Conservation (phyloP, 2,888 invertebrate genomes). For the Ernsta delagoae region DNA sequence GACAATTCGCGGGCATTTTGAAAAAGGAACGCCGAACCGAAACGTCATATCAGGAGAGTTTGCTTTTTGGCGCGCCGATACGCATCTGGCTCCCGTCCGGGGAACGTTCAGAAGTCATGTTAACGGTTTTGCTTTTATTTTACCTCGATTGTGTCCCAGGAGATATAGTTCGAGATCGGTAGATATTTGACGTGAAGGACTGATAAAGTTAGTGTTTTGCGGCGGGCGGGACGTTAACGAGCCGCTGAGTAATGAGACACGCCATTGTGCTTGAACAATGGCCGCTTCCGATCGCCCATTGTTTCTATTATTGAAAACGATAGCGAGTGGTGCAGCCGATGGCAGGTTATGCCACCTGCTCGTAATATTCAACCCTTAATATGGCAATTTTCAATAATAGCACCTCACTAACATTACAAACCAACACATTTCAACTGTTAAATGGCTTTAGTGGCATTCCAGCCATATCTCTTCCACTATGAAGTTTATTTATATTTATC, state of each 20-base stretch:
- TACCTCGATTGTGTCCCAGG: slow-evolving; percentile 72
- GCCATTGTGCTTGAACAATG: slow-evolving; percentile 81
- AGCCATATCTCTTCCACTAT: background rate
- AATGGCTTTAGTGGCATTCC: slow-evolving; percentile 15
- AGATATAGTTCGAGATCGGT: slow-evolving; percentile 76
- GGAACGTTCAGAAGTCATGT: slow-evolving; percentile 65
- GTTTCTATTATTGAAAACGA: slow-evolving; percentile 78
- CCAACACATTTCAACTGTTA: slow-evolving; percentile 3
- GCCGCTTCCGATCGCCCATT: slow-evolving; percentile 69
- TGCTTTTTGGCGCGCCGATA: slow-evolving; percentile 76
- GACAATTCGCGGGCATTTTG: slow-evolving; percentile 80
- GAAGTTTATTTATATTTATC: background rate
- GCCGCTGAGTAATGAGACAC: slow-evolving; percentile 80
- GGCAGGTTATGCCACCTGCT: slow-evolving; percentile 45
- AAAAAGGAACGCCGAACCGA: slow-evolving; percentile 78
- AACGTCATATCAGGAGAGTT: slow-evolving; percentile 76
- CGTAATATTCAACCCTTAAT: slow-evolving; percentile 40
- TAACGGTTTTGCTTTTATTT: slow-evolving; percentile 65
- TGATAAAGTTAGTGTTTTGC: slow-evolving; percentile 82
- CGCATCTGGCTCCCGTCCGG: slow-evolving; percentile 67
- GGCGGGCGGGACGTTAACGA: slow-evolving; percentile 77
- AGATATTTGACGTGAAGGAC: slow-evolving; percentile 79
- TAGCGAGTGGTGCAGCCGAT: slow-evolving; percentile 42
- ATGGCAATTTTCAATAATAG: slow-evolving; percentile 30
- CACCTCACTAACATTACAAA: background rate